A percentile compares a stretch with the other conserved stretches of the same genome.
Conservation (phyloP, 2,888 invertebrate genomes). For the Lasioglossum zephyrum region DNA sequence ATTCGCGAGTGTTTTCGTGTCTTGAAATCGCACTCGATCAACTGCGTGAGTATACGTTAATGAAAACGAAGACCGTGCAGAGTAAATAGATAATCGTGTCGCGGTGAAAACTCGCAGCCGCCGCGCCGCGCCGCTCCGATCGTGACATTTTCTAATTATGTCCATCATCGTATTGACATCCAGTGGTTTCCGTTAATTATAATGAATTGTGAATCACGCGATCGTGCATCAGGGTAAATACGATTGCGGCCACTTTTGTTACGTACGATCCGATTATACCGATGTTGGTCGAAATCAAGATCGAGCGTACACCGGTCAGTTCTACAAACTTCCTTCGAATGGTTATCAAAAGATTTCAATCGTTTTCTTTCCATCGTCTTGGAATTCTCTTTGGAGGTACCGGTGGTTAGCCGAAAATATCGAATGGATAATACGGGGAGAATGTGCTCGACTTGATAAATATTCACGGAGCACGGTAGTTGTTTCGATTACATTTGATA, state of each 20-base stretch:
- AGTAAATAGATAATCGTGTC: constrained; percentile 52
- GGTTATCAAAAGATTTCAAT: not conserved
- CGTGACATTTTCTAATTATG: constrained; percentile 63
- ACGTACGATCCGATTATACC: not conserved
- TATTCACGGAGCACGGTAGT: not conserved
- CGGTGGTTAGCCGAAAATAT: not conserved
- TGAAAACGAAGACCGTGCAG: constrained; percentile 70
- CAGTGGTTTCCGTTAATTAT: constrained; percentile 55
- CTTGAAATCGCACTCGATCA: constrained; percentile 27
- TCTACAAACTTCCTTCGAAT: not conserved
- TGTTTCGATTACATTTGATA: not conserved
- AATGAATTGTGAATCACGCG: constrained; percentile 27
- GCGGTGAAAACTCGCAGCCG: constrained; percentile 5
- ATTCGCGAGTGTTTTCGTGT: constrained; percentile 56
- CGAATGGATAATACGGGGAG: no score
- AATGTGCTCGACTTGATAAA: not conserved
- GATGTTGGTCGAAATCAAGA: not conserved
- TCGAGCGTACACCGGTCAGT: not conserved
- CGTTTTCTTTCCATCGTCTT: not conserved
- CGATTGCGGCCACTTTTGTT: constrained; percentile 30
- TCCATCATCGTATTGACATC: constrained; percentile 50
- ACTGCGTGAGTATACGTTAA: constrained; percentile 34
- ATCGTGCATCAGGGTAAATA: constrained; percentile 22
- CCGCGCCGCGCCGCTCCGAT: not conserved
- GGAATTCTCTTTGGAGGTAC: no score